phyloP scores from a whole-genome alignment of 2,888 invertebrate species.

The Temnothorax rugatulus region DNA sequence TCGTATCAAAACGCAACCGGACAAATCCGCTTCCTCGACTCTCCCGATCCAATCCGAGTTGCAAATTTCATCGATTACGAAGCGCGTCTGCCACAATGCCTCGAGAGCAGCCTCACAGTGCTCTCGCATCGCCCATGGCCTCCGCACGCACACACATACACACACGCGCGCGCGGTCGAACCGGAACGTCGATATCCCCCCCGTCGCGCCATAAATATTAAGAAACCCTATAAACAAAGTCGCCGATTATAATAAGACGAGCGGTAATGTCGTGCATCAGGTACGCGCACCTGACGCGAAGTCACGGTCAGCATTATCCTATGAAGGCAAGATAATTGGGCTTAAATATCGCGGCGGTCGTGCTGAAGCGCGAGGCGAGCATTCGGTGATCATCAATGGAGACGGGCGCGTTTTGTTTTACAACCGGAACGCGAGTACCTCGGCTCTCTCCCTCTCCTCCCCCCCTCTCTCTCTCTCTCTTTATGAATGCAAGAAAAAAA shows the following conservation, averaged over 20 bases:
- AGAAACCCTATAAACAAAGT: slow-evolving; percentile 72
- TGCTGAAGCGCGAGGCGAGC: slow-evolving; percentile 48
- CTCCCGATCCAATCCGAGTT: slow-evolving; percentile 21
- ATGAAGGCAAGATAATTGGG: slow-evolving; percentile 67
- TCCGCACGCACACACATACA: background rate
- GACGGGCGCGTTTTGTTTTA: background rate
- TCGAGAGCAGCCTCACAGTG: slow-evolving; percentile 34
- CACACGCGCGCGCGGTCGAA: background rate
- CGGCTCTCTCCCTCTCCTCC: background rate
- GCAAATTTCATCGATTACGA: slow-evolving; percentile 52
- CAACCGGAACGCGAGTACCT: background rate
- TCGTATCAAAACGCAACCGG: slow-evolving; percentile 21
- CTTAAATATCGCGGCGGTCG: slow-evolving; percentile 68
- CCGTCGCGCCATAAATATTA: slow-evolving; percentile 67
- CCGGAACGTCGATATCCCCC: slow-evolving; percentile 42
- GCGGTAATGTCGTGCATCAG: slow-evolving; percentile 54
- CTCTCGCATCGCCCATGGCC: slow-evolving; percentile 25
- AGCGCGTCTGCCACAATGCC: slow-evolving; percentile 53
- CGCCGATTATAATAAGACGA: slow-evolving; percentile 70
- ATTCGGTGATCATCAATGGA: background rate
- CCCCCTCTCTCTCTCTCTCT: background rate
- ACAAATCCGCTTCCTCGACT: slow-evolving; percentile 35
- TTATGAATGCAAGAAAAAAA: background rate
- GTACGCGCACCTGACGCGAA: slow-evolving; percentile 56
- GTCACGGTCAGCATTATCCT: slow-evolving; percentile 51